These are phyloP conservation scores for fruit fly (Drosophila melanogaster) DNA, from an alignment of 1,140 invertebrate genomes.

Conservation along the genomic window Release_6_plus_ISO1_MT NT_033779.5:8902501-8903000, in stretches of 20 bases:
- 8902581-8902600: slow-evolving; percentile 2
- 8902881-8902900: slow-evolving; percentile 77
- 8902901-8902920: slow-evolving; percentile 57
- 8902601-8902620: slow-evolving; percentile 6
- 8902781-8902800: slow-evolving; percentile 8
- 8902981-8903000: slow-evolving; percentile 58
- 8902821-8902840: slow-evolving; percentile 79
- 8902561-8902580: slow-evolving; percentile 6
- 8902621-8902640: slow-evolving; percentile 23
- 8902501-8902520: background rate
- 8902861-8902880: slow-evolving; percentile 66
- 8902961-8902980: slow-evolving; percentile 72
- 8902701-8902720: slow-evolving; percentile 17
- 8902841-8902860: slow-evolving; percentile 31
- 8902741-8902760: slow-evolving; percentile 66
- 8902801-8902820: slow-evolving; percentile 52
- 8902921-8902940: slow-evolving; percentile 64
- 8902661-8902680: slow-evolving; percentile 7
- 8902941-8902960: slow-evolving; percentile 76
- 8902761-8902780: slow-evolving; percentile 53
- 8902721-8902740: slow-evolving; percentile 58
- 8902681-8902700: slow-evolving; percentile 58
- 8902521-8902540: background rate
- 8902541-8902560: slow-evolving; percentile 5
- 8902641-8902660: slow-evolving; percentile 61